Percentiles rank a stretch among this genome's conserved stretches.
Evolutionary conservation across 2,888 invertebrate genomes (phyloP).

Genomic region (Netelia melanura): DNA sequence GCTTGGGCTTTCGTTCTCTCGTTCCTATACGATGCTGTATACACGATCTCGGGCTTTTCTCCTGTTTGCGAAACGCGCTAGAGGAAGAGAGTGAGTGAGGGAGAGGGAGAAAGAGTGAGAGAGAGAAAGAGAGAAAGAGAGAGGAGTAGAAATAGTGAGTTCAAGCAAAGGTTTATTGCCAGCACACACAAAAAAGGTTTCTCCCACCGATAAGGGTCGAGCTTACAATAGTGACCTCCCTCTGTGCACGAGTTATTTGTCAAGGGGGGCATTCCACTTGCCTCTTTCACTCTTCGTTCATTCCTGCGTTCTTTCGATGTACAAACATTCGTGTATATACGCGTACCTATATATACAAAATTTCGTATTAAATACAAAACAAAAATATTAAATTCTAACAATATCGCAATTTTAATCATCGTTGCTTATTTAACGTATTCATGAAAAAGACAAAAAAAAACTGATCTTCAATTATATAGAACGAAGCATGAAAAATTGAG

Average conservation of each 20-base stretch:
- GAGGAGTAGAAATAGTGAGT: not conserved
- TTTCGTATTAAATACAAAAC: not conserved
- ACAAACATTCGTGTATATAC: not conserved
- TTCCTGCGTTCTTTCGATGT: not conserved
- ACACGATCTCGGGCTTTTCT: slow-evolving; percentile 36
- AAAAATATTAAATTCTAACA: not conserved
- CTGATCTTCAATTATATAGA: too few relatives aligned
- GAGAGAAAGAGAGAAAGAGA: slow-evolving; percentile 13
- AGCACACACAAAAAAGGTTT: slow-evolving; percentile 26
- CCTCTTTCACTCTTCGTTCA: slow-evolving; percentile 17
- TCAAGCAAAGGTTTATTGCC: slow-evolving; percentile 27
- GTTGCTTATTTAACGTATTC: too few relatives aligned
- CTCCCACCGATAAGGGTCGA: slow-evolving; percentile 52
- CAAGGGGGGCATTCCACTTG: slow-evolving; percentile 41
- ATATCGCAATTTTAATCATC: not conserved
- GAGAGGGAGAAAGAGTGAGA: not conserved
- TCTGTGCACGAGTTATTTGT: slow-evolving; percentile 47
- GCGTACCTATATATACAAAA: not conserved
- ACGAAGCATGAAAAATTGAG: too few relatives aligned
- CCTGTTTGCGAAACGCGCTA: not conserved
- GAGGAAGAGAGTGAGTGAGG: not conserved
- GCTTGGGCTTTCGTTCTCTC: not conserved
- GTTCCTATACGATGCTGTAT: slow-evolving; percentile 5
- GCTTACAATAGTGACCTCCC: slow-evolving; percentile 53
- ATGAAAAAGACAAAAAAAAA: too few relatives aligned